Base-by-base conservation (phyloP, 2,113 vertebrate species). In the Pluvianellus socialis region DNA sequence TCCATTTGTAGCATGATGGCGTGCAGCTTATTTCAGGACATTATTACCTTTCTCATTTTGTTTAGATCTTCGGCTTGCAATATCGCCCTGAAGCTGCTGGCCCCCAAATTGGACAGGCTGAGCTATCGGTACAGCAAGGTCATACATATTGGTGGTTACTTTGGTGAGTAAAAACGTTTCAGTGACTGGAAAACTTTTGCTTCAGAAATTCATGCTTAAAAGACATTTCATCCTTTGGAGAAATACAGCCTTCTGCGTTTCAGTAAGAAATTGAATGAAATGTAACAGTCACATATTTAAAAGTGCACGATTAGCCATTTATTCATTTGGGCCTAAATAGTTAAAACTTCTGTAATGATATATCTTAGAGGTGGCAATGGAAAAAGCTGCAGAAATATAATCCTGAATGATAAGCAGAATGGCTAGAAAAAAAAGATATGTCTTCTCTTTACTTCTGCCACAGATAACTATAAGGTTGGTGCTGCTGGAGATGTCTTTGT, bases 31-130 rank as follows among this genome's bases (percentile, higher is more conserved):
- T 44, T 83, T 90, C 67, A 79, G 12, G 23, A 21, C 88, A 4
- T 28, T 66, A 32, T 72, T 56, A 56, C 6, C 24, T 74, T 73
- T 84, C 49, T 84, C 28, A 27, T 92, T 93, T 24, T 49, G 87
- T 97, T 90, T 95, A 99, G 99, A 92, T 98, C 98, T 94, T 96
- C 98, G 42, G 98, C 98, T 91, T 98, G 98, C 94, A 98, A 98
- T 26, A 90, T 99, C 3, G 99, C 98, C 76, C 70, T 99, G 45
- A 99, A 98, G 86, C 90, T 99, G 72, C 68, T 99, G 95, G 97
- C 96, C 68, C 95, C 97, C 76, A 98, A 89, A 52, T 1, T 98
- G 91, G 98, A 98, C 67, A 97, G 95, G 79, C 94, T 98, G 94
- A 98, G 93, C 92, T 96, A 95, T 15, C 97, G 95, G 47, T 98